Conservation (phyloP, 37 sponge, comb jelly and placozoan species). For the Lycopodina hypogea region DNA sequence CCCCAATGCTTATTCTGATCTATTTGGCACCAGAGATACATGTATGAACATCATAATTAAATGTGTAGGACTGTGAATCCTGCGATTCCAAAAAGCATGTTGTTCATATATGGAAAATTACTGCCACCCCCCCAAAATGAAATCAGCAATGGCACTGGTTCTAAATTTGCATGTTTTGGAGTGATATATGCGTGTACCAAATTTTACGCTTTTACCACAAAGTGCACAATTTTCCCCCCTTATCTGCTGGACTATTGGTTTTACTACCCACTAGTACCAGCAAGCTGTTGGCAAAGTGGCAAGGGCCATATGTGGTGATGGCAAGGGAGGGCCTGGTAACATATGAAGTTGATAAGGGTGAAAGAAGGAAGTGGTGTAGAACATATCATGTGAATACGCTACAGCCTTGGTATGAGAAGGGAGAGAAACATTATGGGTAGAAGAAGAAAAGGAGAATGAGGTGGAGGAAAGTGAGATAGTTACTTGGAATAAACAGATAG, state of each 20-base stretch:
- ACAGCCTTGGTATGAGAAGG: no score
- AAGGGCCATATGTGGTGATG: no score
- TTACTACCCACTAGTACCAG: no score
- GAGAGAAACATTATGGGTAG: no score
- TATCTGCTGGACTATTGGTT: slow-evolving; percentile 1
- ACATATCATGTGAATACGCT: no score
- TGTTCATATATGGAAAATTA: background rate
- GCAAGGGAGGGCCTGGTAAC: no score
- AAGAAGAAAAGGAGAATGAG: no score
- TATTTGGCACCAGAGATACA: background rate
- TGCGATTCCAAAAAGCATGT: background rate
- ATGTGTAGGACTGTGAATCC: background rate
- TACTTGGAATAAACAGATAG: no score
- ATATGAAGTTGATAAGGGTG: no score
- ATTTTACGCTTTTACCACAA: background rate
- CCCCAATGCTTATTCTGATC: background rate
- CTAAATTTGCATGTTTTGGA: background rate
- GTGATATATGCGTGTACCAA: background rate
- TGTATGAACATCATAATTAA: background rate
- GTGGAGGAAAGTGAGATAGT: no score
- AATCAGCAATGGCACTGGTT: background rate
- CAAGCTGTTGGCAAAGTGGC: no score
- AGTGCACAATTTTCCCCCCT: background rate
- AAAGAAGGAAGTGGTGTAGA: no score
- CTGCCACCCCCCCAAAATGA: background rate